Conservation (phyloP, 2,797 vertebrate genomes). For the Amniataba percoides region DNA sequence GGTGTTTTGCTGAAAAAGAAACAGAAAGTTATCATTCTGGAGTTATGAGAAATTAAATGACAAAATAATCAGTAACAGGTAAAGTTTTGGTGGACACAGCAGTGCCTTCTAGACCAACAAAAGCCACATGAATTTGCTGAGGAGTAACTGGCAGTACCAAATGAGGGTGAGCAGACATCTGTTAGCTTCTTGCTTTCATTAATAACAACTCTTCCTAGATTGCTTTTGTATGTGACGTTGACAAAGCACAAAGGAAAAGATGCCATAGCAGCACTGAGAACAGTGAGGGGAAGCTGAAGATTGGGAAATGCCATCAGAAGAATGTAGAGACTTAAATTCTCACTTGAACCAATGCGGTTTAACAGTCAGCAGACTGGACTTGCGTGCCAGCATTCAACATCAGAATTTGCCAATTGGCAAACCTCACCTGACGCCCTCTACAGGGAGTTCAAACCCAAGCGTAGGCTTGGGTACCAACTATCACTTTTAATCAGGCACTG, state of each 20-base stretch:
- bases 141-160: not conserved
- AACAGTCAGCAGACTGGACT: constrained; percentile 25
- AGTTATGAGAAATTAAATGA: not conserved
- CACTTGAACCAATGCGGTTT: constrained; percentile 11
- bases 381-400: constrained; percentile 20
- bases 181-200: not conserved
- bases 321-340: constrained; percentile 30
- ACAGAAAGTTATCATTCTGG: constrained; percentile 18
- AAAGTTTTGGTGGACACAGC: not conserved
- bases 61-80: not conserved
- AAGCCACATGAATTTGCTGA: not conserved
- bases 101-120: too few species aligned
- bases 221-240: constrained; percentile 1
- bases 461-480: not conserved
- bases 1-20: constrained; percentile 93
- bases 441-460: not conserved
- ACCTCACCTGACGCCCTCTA: constrained; percentile 14
- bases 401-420: constrained; percentile 39
- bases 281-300: not conserved
- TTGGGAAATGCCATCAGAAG: constrained; percentile 19
- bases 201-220: constrained; percentile 2
- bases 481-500: constrained; percentile 18
- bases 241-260: constrained; percentile 7
- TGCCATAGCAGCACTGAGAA: constrained; percentile 4
- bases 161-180: not conserved